Conservation (phyloP, 2,797 vertebrate genomes). For the Falco rusticolus region DNA sequence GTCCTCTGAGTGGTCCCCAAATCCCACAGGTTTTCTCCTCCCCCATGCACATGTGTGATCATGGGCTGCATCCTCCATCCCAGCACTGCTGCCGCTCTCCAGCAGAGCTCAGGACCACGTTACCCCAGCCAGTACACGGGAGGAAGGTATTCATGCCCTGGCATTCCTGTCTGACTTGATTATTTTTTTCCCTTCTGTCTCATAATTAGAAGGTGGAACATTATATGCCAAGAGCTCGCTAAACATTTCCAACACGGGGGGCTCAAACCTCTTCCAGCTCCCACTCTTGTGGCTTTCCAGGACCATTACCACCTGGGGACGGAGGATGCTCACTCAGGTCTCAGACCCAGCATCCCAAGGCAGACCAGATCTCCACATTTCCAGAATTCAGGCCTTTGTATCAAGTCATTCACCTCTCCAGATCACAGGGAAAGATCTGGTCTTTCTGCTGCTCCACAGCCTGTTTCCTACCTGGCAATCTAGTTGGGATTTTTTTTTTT, state of each 20-base stretch:
- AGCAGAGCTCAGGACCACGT: background rate
- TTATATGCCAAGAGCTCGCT: background rate
- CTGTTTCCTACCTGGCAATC: slow-evolving; percentile 22
- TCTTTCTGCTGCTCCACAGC: background rate
- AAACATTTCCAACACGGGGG: background rate
- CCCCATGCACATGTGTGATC: rapidly evolving
- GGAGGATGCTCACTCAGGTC: background rate
- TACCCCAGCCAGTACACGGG: background rate
- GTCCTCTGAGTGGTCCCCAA: background rate
- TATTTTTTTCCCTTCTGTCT: background rate
- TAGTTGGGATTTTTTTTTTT: background rate
- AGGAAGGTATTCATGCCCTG: background rate
- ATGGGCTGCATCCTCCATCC: background rate
- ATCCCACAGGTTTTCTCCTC: background rate
- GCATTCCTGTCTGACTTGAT: too few species aligned
- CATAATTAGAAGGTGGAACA: background rate
- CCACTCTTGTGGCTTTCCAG: background rate
- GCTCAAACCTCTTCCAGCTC: background rate
- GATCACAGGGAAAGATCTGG: background rate
- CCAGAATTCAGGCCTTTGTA: background rate
- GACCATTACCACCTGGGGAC: rapidly evolving
- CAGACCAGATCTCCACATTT: background rate
- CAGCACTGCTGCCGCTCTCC: background rate
- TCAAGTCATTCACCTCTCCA: rapidly evolving
- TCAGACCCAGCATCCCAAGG: background rate